Conservation (phyloP, 1,140 invertebrate species). For the Bombus terrestris region DNA sequence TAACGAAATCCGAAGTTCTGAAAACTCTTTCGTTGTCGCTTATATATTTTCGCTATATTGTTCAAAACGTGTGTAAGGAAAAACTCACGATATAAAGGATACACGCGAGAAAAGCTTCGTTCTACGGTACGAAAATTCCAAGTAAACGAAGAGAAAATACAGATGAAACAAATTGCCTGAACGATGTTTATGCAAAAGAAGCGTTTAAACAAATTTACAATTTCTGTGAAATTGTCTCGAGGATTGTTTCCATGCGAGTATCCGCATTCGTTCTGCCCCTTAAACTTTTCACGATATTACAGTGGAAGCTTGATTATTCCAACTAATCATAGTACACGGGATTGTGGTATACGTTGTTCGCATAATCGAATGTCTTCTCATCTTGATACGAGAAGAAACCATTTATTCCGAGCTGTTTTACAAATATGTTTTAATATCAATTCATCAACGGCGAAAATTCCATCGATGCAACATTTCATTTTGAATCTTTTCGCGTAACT, state of each 20-base stretch:
- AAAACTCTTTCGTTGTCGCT: neutral
- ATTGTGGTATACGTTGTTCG: no score
- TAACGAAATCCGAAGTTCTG: neutral
- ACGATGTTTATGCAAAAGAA: neutral
- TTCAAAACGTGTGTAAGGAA: neutral
- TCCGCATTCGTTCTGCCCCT: neutral
- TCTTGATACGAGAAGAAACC: no score
- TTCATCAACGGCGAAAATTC: no score
- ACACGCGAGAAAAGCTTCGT: neutral
- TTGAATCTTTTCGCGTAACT: neutral
- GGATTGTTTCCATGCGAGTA: neutral
- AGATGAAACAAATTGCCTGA: neutral
- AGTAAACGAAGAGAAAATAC: neutral
- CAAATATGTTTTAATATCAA: no score
- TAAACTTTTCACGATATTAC: neutral
- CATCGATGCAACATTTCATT: neutral
- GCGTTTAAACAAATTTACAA: neutral
- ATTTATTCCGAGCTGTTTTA: no score
- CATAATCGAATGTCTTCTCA: no score
- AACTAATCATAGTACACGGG: no score
- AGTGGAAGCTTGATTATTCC: neutral
- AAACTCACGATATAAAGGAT: neutral
- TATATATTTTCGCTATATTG: neutral
- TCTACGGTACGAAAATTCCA: neutral
- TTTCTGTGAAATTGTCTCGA: neutral